Conservation (phyloP, 1,140 invertebrate species). For the Pseudomyrmex sp. region DNA sequence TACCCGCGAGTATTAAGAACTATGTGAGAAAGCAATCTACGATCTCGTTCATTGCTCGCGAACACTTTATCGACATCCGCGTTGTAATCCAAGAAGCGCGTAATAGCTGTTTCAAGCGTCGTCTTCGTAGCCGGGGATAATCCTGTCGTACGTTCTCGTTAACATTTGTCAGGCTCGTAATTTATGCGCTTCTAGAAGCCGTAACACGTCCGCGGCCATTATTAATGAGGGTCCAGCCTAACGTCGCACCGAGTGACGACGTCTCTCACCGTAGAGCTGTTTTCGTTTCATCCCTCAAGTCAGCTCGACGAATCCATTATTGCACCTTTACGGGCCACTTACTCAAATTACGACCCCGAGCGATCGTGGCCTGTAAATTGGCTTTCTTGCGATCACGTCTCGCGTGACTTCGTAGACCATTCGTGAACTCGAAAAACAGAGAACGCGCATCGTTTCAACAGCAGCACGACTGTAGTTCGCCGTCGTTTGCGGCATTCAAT, state of each 20-base stretch:
- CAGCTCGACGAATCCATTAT: slow-evolving; percentile 59
- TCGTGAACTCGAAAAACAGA: slow-evolving; percentile 10
- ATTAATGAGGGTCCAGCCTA: slow-evolving; percentile 74
- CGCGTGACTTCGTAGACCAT: slow-evolving; percentile 39
- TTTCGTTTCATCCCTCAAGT: slow-evolving; percentile 48
- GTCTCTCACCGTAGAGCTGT: slow-evolving; percentile 29
- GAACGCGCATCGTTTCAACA: slow-evolving; percentile 13
- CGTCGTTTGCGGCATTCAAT: slow-evolving; percentile 10
- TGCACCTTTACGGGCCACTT: slow-evolving; percentile 55
- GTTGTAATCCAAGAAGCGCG: slow-evolving; percentile 36
- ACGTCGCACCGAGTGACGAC: slow-evolving; percentile 62
- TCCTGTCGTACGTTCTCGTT: slow-evolving; percentile 62
- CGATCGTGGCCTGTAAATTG: slow-evolving; percentile 59
- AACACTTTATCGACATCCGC: slow-evolving; percentile 30
- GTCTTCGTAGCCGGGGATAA: slow-evolving; percentile 24
- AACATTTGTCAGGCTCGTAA: slow-evolving; percentile 76
- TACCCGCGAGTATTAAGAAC: neutral
- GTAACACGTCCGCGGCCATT: slow-evolving; percentile 68
- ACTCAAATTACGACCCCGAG: slow-evolving; percentile 56
- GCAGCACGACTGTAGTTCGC: no score
- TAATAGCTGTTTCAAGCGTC: slow-evolving; percentile 27
- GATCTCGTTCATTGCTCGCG: slow-evolving; percentile 1
- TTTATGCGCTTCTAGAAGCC: slow-evolving; percentile 75
- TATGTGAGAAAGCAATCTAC: neutral
- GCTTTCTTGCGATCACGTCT: slow-evolving; percentile 53